phyloP scores from a whole-genome alignment of 2,888 invertebrate genomes.

The Agonopterix subpropinquella region DNA sequence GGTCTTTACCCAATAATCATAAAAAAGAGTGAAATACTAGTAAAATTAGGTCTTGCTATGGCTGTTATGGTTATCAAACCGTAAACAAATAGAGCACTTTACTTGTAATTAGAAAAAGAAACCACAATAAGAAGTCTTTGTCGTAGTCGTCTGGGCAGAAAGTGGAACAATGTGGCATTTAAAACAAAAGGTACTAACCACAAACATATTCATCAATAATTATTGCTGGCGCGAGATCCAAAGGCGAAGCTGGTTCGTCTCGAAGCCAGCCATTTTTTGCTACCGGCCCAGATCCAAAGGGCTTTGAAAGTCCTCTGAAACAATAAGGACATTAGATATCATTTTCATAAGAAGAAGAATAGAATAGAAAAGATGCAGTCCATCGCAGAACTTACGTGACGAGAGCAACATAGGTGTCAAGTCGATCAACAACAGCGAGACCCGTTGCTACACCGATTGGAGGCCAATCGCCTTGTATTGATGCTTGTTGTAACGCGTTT shows the following conservation, averaged over 20 bases:
- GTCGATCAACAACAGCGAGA: conserved; percentile 78
- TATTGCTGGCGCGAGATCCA: conserved; percentile 58
- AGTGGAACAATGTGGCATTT: no score
- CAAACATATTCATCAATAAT: conserved; percentile 45
- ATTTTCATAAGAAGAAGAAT: no score
- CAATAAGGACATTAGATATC: no score
- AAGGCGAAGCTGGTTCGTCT: conserved; percentile 34
- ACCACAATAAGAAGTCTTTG: not conserved
- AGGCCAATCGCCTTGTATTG: conserved; percentile 12
- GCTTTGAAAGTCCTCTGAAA: conserved; percentile 41
- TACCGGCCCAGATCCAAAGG: conserved; percentile 41
- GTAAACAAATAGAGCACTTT: no score
- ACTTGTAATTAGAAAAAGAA: no score
- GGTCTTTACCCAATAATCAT: no score
- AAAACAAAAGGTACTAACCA: conserved; percentile 27
- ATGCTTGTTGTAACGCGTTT: conserved; percentile 31
- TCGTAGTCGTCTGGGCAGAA: not conserved
- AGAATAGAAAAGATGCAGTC: not conserved
- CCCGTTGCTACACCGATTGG: conserved; percentile 61
- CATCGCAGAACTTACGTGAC: conserved; percentile 74
- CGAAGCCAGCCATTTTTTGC: conserved; percentile 32
- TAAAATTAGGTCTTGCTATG: no score
- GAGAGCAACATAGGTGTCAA: conserved; percentile 80
- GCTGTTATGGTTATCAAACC: no score
- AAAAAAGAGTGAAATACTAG: no score